These are phyloP conservation scores for Ceryle rudis DNA, from an alignment of 2,797 vertebrate genomes.

Conservation along the genomic window DNA sequence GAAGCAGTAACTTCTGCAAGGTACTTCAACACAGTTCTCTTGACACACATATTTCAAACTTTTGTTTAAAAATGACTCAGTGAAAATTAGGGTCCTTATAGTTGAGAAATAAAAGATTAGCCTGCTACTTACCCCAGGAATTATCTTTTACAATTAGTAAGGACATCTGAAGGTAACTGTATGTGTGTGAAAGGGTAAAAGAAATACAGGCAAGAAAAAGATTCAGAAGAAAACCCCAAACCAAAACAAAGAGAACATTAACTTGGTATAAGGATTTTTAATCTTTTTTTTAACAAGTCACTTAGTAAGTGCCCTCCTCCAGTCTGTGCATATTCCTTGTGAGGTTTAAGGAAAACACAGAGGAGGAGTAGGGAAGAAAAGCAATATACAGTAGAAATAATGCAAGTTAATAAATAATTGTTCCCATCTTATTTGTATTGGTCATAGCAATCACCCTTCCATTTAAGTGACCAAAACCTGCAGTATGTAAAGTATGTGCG, in stretches of 20 bases:
- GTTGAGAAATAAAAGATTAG: neutral
- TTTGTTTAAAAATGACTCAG: neutral
- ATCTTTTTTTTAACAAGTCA: neutral
- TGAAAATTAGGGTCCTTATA: neutral
- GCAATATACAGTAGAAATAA: neutral
- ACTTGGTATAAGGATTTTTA: accelerated
- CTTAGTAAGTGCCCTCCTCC: neutral
- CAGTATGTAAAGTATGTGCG: neutral
- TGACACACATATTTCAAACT: neutral
- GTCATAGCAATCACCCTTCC: neutral
- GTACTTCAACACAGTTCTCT: neutral
- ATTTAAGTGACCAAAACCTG: neutral
- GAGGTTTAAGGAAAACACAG: neutral
- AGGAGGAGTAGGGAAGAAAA: neutral
- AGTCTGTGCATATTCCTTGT: neutral
- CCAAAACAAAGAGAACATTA: neutral
- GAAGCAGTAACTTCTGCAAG: neutral
- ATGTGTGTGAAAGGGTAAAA: neutral
- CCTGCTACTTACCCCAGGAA: neutral
- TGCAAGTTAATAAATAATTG: neutral
- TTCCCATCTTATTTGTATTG: neutral
- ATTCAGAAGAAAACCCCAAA: neutral
- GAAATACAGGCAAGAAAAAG: neutral
- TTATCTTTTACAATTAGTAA: neutral
- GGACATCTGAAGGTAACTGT: neutral